These are phyloP conservation scores for Drosophila kuntzei DNA, from an alignment of 2,888 invertebrate species.

Conservation along the genomic window DNA sequence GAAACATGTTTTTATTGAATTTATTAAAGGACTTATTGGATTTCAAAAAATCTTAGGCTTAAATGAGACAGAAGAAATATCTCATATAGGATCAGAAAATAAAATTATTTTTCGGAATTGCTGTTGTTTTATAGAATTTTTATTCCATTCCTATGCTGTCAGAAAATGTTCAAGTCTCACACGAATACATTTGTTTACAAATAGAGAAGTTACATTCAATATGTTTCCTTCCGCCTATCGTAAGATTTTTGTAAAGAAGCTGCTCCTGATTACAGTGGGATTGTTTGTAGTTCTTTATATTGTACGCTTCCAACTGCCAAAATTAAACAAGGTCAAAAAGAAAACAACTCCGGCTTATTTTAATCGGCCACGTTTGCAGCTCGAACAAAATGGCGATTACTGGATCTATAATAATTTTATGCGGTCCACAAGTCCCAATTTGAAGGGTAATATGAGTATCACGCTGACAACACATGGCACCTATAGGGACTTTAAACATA, in stretches of 20 bases:
- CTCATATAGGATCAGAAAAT: no score
- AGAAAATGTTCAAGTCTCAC: background rate
- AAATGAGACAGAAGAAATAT: background rate
- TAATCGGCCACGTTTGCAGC: slow-evolving; percentile 7
- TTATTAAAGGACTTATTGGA: no score
- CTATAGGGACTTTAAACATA: slow-evolving; percentile 32
- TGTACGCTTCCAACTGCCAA: background rate
- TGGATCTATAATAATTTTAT: slow-evolving; percentile 53
- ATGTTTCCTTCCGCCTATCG: slow-evolving; percentile 17
- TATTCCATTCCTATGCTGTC: background rate
- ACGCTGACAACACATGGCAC: slow-evolving; percentile 51
- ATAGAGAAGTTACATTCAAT: background rate
- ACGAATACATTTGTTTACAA: background rate
- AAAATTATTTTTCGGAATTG: no score
- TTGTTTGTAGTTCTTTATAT: background rate
- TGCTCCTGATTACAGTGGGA: background rate
- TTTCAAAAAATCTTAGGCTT: no score
- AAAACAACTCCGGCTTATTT: background rate
- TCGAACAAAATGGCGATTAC: slow-evolving; percentile 54
- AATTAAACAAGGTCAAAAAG: background rate
- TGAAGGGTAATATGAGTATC: slow-evolving; percentile 29
- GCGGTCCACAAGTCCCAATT: background rate
- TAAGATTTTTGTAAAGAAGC: slow-evolving; percentile 3
- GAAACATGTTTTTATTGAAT: no score
- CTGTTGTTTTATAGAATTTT: background rate